phyloP scores from a whole-genome alignment of 2,888 invertebrate genomes.

The Darwinula stevensoni region DNA sequence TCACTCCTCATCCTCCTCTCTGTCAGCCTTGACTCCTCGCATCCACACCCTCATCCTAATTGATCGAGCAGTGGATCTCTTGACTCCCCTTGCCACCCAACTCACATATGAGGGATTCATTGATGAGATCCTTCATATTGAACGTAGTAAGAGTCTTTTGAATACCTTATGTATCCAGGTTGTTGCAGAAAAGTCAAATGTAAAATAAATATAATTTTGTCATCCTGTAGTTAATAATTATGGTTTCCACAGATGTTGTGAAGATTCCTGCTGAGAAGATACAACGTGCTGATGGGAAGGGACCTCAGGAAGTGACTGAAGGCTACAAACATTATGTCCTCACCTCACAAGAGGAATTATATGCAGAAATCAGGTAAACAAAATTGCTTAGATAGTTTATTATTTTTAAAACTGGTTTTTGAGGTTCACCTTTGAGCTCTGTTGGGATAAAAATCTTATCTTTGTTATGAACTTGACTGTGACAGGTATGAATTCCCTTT shows the following conservation, averaged over 20 bases:
- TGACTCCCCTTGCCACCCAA: slow-evolving; percentile 74
- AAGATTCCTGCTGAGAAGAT: slow-evolving; percentile 63
- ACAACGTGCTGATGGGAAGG: slow-evolving; percentile 29
- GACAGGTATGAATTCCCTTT: too few species aligned
- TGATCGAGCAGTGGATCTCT: slow-evolving; percentile 66
- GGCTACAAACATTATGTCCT: slow-evolving; percentile 43
- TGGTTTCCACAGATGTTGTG: slow-evolving; percentile 27
- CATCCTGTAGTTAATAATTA: too few species aligned
- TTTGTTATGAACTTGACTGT: too few species aligned
- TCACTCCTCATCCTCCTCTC: background rate
- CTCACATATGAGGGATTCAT: slow-evolving; percentile 79
- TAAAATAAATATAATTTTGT: background rate
- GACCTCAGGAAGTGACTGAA: slow-evolving; percentile 24
- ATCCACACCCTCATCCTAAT: slow-evolving; percentile 70
- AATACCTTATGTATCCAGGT: background rate
- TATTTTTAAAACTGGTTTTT: too few species aligned
- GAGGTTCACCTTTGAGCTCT: too few species aligned
- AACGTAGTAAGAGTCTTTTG: slow-evolving; percentile 29
- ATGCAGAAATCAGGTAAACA: slow-evolving; percentile 33
- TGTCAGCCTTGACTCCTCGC: slow-evolving; percentile 19
- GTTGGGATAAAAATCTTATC: too few species aligned
- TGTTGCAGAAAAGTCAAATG: background rate
- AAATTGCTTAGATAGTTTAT: too few species aligned
- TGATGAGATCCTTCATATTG: slow-evolving; percentile 75
- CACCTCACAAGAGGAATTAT: slow-evolving; percentile 68